A percentile compares a stretch with the other conserved stretches of the same genome.
These are phyloP conservation scores for Lethenteron camtschaticum DNA, from an alignment of 2,113 vertebrate genomes.

Conservation along the genomic window DNA sequence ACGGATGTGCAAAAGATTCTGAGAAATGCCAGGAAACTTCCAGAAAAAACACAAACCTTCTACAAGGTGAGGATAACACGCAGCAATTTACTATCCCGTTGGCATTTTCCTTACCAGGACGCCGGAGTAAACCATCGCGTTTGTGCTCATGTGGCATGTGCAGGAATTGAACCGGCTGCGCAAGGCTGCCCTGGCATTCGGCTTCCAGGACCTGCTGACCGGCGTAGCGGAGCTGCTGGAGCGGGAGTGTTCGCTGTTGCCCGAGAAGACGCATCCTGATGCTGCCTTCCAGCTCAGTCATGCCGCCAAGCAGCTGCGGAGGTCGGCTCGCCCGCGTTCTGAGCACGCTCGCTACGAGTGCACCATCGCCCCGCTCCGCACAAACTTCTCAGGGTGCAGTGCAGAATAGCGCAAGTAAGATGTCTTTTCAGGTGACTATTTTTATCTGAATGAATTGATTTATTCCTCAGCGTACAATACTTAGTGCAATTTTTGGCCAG, in stretches of 20 bases:
- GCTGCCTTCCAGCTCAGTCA: slow-evolving; percentile 86
- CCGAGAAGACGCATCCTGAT: slow-evolving; percentile 71
- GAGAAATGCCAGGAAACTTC: slow-evolving; percentile 82
- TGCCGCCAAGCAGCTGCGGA: slow-evolving; percentile 71
- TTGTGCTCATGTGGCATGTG: too few species aligned
- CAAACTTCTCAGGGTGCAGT: slow-evolving; percentile 56
- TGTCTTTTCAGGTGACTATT: too few species aligned
- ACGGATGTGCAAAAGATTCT: slow-evolving; percentile 97
- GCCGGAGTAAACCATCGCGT: too few species aligned
- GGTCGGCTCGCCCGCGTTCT: slow-evolving; percentile 52
- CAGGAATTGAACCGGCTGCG: slow-evolving; percentile 84
- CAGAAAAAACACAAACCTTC: slow-evolving; percentile 94
- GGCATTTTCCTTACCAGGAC: too few species aligned
- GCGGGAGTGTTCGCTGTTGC: slow-evolving; percentile 69
- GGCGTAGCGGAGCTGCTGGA: slow-evolving; percentile 81
- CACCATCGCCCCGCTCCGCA: slow-evolving; percentile 73
- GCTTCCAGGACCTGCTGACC: slow-evolving; percentile 82
- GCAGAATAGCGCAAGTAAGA: too few species aligned
- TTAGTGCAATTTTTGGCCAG: too few species aligned
- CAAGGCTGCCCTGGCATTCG: slow-evolving; percentile 77
- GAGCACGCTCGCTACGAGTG: slow-evolving; percentile 66
- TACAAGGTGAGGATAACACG: slow-evolving; percentile 46
- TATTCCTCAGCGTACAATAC: too few species aligned
- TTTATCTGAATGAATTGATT: too few species aligned
- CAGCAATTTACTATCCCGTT: too few species aligned